Evolutionary conservation across 2,797 vertebrate genomes (phyloP).

Genomic region (Ctenosaura bakeri): DNA sequence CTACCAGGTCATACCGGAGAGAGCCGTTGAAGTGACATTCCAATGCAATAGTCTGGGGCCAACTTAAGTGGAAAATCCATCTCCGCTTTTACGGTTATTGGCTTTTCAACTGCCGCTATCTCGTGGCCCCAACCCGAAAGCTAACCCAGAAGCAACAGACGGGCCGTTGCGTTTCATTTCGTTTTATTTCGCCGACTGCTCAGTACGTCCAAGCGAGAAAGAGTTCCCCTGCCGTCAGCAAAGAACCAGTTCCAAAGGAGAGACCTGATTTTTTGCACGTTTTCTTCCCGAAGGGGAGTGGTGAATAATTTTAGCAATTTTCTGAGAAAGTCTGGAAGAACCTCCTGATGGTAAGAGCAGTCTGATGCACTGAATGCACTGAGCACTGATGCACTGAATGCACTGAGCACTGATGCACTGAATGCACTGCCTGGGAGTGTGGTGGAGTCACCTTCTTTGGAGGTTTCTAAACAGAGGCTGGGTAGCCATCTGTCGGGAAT

Average conservation of each 20-base stretch:
- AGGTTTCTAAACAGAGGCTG: no score
- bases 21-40: background rate
- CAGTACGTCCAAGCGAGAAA: background rate
- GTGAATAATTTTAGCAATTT: no score
- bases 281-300: no score
- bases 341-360: no score
- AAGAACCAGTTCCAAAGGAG: background rate
- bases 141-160: background rate
- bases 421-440: no score
- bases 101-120: background rate
- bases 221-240: background rate
- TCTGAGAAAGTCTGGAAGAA: no score
- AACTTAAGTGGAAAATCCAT: background rate
- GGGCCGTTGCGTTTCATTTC: background rate
- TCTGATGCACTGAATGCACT: no score
- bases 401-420: no score
- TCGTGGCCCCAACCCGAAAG: background rate
- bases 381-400: no score
- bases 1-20: background rate
- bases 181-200: background rate
- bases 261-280: no score
- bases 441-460: no score
- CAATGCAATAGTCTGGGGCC: background rate
- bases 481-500: no score
- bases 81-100: background rate